phyloP scores from a whole-genome alignment of 2,888 invertebrate genomes.

The Hydraecia micacea region DNA sequence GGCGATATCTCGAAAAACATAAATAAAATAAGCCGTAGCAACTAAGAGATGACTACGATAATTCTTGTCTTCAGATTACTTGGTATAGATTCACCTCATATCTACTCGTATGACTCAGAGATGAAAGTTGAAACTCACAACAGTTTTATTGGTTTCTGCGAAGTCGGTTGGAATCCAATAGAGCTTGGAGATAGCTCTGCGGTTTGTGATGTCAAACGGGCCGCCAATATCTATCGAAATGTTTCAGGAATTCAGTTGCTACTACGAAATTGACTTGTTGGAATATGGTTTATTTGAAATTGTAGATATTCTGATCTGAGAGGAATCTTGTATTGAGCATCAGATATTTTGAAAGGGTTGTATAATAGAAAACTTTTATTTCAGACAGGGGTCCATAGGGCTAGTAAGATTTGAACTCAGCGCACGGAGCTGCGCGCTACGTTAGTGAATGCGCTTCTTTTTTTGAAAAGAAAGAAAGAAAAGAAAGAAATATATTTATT shows the following conservation, averaged over 20 bases:
- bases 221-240: background rate
- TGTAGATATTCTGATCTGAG: background rate
- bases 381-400: too few relatives aligned
- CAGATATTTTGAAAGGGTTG: background rate
- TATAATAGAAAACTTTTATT: too few relatives aligned
- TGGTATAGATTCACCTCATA: background rate
- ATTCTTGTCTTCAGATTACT: background rate
- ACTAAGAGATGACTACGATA: too few relatives aligned
- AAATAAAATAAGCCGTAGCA: too few relatives aligned
- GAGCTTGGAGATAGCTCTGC: background rate
- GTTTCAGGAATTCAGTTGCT: constrained; percentile 4
- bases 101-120: background rate
- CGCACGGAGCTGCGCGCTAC: too few relatives aligned
- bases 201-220: constrained; percentile 15
- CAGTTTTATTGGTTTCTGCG: constrained; percentile 6
- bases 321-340: background rate
- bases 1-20: too few relatives aligned
- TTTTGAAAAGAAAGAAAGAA: too few relatives aligned
- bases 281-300: constrained; percentile 2
- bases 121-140: background rate
- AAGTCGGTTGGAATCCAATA: constrained; percentile 18
- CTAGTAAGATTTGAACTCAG: too few relatives aligned
- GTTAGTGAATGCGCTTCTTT: too few relatives aligned
- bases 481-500: too few relatives aligned
- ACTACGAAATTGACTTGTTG: background rate